These are phyloP conservation scores for Gasterosteus nipponicus DNA, from an alignment of 2,113 vertebrate genomes.

Conservation along the genomic window DNA sequence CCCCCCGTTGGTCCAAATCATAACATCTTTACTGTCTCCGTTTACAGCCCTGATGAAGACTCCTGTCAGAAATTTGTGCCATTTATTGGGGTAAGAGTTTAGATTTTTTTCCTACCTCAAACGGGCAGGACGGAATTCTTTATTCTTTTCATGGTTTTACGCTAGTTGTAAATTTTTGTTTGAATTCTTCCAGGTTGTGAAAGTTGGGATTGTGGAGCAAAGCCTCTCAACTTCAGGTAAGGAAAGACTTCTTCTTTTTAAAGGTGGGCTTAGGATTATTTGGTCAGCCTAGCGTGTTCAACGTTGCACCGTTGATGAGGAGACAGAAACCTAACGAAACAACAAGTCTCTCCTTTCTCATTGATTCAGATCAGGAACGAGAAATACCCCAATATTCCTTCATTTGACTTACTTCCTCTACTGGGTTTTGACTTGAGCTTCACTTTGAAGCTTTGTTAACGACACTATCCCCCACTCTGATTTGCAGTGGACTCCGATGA, in stretches of 20 bases:
- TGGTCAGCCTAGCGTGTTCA: not conserved
- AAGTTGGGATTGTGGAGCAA: constrained; percentile 93
- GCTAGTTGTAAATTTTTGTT: not conserved
- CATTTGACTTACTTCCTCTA: not conserved
- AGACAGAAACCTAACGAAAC: not conserved
- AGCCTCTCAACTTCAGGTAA: constrained; percentile 84
- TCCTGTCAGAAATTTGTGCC: constrained; percentile 96
- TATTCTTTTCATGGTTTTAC: not conserved
- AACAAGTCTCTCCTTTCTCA: not conserved
- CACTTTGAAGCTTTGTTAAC: not conserved
- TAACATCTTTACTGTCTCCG: constrained; percentile 28
- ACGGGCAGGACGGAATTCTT: rapidly evolving
- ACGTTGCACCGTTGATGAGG: not conserved
- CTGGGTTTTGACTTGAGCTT: not conserved
- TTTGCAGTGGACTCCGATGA: constrained; percentile 90
- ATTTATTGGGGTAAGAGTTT: constrained; percentile 87
- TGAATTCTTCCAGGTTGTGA: constrained; percentile 78
- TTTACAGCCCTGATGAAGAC: constrained; percentile 87
- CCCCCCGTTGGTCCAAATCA: constrained; percentile 7
- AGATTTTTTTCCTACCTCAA: not conserved
- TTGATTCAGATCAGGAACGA: not conserved
- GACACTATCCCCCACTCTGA: not conserved
- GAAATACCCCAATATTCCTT: not conserved
- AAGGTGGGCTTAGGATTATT: not conserved
- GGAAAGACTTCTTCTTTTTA: constrained; percentile 3